Evolutionary conservation across 2,797 vertebrate genomes (phyloP).

Genomic region (Cirrhinus mrigala): DNA sequence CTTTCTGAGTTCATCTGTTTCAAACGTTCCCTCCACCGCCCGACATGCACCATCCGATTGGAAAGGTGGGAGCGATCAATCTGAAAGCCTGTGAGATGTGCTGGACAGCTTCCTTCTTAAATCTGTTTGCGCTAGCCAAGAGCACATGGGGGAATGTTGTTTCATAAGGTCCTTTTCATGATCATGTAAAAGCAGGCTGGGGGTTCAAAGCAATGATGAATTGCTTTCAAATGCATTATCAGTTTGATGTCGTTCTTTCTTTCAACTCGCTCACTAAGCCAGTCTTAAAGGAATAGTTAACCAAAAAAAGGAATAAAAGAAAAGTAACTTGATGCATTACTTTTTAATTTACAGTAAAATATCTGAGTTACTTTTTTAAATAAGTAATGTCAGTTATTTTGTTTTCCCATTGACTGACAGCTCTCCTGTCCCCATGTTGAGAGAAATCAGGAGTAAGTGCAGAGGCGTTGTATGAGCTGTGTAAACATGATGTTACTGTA

Average conservation of each 20-base stretch:
- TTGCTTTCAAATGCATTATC: neutral
- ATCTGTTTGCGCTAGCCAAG: slow-evolving; percentile 26
- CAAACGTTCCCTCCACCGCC: slow-evolving; percentile 57
- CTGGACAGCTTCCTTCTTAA: slow-evolving; percentile 19
- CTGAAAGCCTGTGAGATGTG: slow-evolving; percentile 19
- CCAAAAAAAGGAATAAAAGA: neutral
- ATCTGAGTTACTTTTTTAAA: too few relatives aligned
- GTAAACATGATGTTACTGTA: too few relatives aligned
- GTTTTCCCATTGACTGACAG: too few relatives aligned
- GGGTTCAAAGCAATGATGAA: neutral
- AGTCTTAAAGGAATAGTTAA: neutral
- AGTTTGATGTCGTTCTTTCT: neutral
- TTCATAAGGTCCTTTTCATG: slow-evolving; percentile 10
- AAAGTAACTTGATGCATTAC: too few relatives aligned
- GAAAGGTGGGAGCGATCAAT: slow-evolving; percentile 61
- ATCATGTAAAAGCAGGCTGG: neutral
- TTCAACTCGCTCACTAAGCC: neutral
- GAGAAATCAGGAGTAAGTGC: too few relatives aligned
- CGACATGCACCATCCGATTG: slow-evolving; percentile 43
- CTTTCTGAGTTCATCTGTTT: slow-evolving; percentile 65
- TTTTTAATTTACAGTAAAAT: too few relatives aligned
- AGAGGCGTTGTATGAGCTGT: too few relatives aligned
- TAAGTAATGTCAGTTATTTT: too few relatives aligned
- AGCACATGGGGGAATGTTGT: neutral
- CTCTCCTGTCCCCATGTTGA: too few relatives aligned